phyloP scores from a whole-genome alignment of 2,888 invertebrate species.

The Galeopsomyia nigrocyanea region DNA sequence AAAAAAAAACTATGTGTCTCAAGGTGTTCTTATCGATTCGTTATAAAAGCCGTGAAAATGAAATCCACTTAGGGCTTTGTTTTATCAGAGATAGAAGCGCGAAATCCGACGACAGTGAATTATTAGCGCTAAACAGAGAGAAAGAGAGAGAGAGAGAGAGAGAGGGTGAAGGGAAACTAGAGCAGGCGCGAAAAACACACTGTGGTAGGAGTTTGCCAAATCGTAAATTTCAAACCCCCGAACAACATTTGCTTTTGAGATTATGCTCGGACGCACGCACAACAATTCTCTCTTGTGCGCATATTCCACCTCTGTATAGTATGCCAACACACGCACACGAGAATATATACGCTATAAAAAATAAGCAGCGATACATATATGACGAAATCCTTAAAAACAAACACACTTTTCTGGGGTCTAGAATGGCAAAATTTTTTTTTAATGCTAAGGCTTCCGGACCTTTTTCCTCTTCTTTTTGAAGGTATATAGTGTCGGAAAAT shows the following conservation, averaged over 20 bases:
- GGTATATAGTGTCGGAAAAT: too few relatives aligned
- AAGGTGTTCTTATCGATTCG: too few relatives aligned
- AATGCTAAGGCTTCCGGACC: too few relatives aligned
- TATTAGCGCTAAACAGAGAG: constrained; percentile 1
- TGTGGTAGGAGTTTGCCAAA: constrained; percentile 10
- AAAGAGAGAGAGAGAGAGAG: background rate
- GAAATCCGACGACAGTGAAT: background rate
- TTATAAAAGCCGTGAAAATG: background rate
- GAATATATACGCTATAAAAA: constrained; percentile 6
- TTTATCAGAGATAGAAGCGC: background rate
- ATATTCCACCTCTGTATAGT: background rate
- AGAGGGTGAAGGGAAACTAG: too few relatives aligned
- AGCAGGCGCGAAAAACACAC: too few relatives aligned
- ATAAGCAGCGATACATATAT: too few relatives aligned
- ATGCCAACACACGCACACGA: background rate
- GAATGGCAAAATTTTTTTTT: too few relatives aligned
- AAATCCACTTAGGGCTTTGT: background rate
- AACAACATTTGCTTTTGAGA: constrained; percentile 37
- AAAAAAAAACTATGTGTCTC: too few relatives aligned
- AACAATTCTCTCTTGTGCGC: background rate
- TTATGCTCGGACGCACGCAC: constrained; percentile 31
- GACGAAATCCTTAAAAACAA: too few relatives aligned
- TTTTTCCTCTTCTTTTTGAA: too few relatives aligned
- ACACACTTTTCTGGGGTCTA: too few relatives aligned
- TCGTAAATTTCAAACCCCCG: constrained; percentile 39